Evolutionary conservation across 2,113 vertebrate genomes (phyloP), one percentile per base, ranked within the genome.

Genomic region (Meleagris gallopavo): DNA sequence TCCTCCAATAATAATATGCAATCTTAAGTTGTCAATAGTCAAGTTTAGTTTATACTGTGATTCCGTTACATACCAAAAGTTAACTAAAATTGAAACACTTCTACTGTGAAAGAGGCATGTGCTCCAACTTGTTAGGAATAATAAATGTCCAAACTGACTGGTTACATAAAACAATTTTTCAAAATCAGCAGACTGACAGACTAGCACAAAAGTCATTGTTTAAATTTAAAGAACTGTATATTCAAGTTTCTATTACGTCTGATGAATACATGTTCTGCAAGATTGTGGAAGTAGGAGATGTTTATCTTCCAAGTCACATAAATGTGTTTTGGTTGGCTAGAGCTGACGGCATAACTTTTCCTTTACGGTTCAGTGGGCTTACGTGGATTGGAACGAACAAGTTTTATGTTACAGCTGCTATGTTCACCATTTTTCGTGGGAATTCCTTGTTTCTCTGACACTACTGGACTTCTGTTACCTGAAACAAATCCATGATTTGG

Each of bases 71-170:
- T 38, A 62, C 38, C 41, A 75, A 36, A 89, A 77, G 46, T 30
- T 81, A 88, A 81, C 76, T 77, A 71, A 91, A 95, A 90, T 4
- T 71, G 45, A 85, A 83, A 27, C 45, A n/a, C 45, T 58, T 85
- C 64, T 82, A 15, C 64, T 86, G 38, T 38, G 19, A 29, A 83
- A 77, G 61, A 45, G 64, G 22, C 75, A 77, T 8, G 38, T 88
- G 92, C 66, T 90, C 34, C 46, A 67, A 60, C 86, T 93, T 88
- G 86, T 75, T 66, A 74, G 77, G 90, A 95, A 83, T 83, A 95
- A 90, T 70, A 74, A 2, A 88, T 90, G 72, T 71, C 76, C 46
- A 34, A 90, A 86, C 69, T 38, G 75, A 77, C 40, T 41, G 24
- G 82, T 85, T 94, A 88, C 54, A 88, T 91, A 89, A 95, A 93